Evolutionary conservation across 2,113 vertebrate genomes (phyloP).

Genomic region (Shinisaurus crocodilurus): DNA sequence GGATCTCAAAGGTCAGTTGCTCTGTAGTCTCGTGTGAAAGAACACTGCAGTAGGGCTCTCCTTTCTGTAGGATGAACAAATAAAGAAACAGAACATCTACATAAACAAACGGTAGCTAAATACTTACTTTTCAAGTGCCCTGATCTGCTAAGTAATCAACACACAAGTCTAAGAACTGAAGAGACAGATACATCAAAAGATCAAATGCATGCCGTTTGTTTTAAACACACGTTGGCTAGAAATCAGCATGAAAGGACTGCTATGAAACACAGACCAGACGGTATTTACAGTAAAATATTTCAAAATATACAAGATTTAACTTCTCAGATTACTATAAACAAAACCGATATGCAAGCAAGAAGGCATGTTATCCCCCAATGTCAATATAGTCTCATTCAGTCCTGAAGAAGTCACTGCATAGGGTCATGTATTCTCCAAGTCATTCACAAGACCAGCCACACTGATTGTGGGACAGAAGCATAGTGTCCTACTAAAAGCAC

Average conservation of each 20-base stretch:
- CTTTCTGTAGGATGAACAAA: slow-evolving; percentile 76
- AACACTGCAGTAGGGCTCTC: slow-evolving; percentile 76
- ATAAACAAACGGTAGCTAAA: neutral
- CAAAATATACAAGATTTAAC: neutral
- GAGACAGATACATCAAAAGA: neutral
- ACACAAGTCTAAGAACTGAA: neutral
- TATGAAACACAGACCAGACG: neutral
- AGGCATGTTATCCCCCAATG: neutral
- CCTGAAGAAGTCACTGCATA: neutral
- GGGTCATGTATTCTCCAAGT: neutral
- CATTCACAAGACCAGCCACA: neutral
- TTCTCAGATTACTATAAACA: neutral
- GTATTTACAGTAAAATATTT: neutral
- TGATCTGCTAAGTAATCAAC: neutral
- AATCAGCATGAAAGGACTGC: neutral
- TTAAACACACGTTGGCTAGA: neutral
- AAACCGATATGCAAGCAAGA: neutral
- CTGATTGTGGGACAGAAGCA: neutral
- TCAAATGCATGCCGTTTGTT: neutral
- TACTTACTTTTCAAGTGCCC: neutral
- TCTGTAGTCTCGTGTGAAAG: slow-evolving; percentile 85
- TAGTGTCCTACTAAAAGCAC: neutral
- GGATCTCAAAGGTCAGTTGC: slow-evolving; percentile 93
- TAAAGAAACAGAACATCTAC: slow-evolving; percentile 37
- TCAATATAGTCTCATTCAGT: neutral